These are phyloP conservation scores for Torymus auratus DNA, from an alignment of 2,888 invertebrate genomes.

Conservation along the genomic window DNA sequence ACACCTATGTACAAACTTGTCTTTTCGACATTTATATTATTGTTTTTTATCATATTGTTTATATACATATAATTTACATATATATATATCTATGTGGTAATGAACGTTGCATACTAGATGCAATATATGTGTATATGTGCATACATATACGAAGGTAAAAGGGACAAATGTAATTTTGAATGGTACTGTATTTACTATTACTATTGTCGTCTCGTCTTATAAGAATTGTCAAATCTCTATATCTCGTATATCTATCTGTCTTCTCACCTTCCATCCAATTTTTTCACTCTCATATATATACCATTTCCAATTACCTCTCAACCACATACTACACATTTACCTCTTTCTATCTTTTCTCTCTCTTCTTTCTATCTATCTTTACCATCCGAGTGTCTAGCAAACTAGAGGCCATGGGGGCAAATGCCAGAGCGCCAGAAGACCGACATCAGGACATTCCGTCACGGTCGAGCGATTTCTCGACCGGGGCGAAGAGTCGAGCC, in stretches of 20 bases:
- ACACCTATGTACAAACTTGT: slow-evolving; percentile 54
- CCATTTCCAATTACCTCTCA: no score
- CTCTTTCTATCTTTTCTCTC: no score
- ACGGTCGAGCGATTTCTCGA: slow-evolving; percentile 74
- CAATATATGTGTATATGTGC: slow-evolving; percentile 43
- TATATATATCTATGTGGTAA: background rate
- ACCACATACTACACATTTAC: no score
- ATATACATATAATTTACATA: slow-evolving; percentile 25
- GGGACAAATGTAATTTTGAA: slow-evolving; percentile 59
- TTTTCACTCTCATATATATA: slow-evolving; percentile 44
- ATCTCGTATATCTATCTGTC: slow-evolving; percentile 57
- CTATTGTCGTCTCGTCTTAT: slow-evolving; percentile 58
- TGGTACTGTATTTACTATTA: slow-evolving; percentile 68
- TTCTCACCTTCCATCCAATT: slow-evolving; percentile 8
- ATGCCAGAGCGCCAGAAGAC: slow-evolving; percentile 25
- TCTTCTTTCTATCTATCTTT: slow-evolving; percentile 19
- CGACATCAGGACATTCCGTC: slow-evolving; percentile 47
- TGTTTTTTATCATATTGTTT: slow-evolving; percentile 29
- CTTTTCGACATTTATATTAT: slow-evolving; percentile 53
- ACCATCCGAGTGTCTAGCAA: slow-evolving; percentile 67
- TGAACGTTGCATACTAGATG: slow-evolving; percentile 23
- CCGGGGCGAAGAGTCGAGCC: slow-evolving; percentile 62
- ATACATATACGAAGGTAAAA: slow-evolving; percentile 44
- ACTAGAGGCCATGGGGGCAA: background rate
- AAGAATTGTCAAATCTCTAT: slow-evolving; percentile 65